phyloP scores from a whole-genome alignment of 2,888 invertebrate species.

The Parasteatoda lunata region DNA sequence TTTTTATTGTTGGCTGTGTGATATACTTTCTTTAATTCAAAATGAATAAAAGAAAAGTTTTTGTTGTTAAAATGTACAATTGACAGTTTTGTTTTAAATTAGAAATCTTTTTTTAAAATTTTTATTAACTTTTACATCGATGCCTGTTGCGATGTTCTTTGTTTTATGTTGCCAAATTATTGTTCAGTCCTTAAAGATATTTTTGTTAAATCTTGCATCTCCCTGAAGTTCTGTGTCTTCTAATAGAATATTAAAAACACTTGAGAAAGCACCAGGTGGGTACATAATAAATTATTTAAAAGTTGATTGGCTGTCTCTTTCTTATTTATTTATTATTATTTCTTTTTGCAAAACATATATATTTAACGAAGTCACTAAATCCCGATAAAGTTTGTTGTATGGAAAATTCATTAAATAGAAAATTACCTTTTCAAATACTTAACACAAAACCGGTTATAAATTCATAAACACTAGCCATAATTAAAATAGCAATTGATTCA shows the following conservation, averaged over 20 bases:
- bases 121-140: neutral
- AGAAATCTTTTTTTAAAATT: conserved; percentile 20
- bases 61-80: neutral
- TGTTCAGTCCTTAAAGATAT: conserved; percentile 31
- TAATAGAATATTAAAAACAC: conserved; percentile 57
- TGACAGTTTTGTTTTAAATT: conserved; percentile 11
- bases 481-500: no score
- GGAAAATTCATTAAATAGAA: no score
- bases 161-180: conserved; percentile 49
- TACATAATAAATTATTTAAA: conserved; percentile 50
- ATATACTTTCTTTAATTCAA: neutral
- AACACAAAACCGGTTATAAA: no score
- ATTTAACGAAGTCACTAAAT: no score
- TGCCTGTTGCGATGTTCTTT: conserved; percentile 40
- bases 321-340: no score
- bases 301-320: neutral
- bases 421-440: no score
- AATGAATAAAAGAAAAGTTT: neutral
- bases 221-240: conserved; percentile 59
- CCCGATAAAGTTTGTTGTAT: no score
- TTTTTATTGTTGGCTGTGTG: neutral
- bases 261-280: conserved; percentile 62
- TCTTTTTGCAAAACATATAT: no score
- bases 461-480: no score
- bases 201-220: conserved; percentile 35